Evolutionary conservation across 2,797 vertebrate species (phyloP).

Genomic region (Gouania willdenowi): DNA sequence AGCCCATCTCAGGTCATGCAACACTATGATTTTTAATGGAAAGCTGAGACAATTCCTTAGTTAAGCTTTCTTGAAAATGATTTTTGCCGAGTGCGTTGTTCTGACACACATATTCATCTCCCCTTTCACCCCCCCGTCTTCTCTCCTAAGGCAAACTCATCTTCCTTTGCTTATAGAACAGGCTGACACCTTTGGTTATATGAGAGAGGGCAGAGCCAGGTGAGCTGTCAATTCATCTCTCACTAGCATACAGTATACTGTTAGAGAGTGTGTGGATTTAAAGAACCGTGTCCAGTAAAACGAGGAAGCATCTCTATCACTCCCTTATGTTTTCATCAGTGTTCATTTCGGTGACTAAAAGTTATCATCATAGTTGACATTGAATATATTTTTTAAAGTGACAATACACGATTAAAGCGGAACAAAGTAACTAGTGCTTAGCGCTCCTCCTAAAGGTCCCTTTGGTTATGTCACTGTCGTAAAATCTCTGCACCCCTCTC

Average conservation of each 20-base stretch:
- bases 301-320: too few species aligned
- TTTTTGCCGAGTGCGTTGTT: conserved; percentile 21
- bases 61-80: conserved; percentile 31
- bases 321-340: too few species aligned
- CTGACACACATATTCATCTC: conserved; percentile 30
- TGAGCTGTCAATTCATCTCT: conserved; percentile 63
- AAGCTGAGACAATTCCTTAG: conserved; percentile 27
- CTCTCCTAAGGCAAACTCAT: conserved; percentile 43
- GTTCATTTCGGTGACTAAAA: too few species aligned
- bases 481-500: too few species aligned
- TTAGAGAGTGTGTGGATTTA: conserved; percentile 14
- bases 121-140: conserved; percentile 18
- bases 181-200: conserved; percentile 57
- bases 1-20: conserved; percentile 8
- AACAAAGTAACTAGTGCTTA: too few species aligned
- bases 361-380: too few species aligned
- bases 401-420: too few species aligned
- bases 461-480: too few species aligned
- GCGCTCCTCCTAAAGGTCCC: too few species aligned
- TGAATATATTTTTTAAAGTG: too few species aligned
- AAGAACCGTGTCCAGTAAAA: too few species aligned
- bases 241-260: conserved; percentile 15
- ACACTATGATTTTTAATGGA: conserved; percentile 19
- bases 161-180: conserved; percentile 26
- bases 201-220: conserved; percentile 62